These are phyloP conservation scores for Cebidichthys violaceus DNA, from an alignment of 2,113 vertebrate genomes.

Conservation along the genomic window DNA sequence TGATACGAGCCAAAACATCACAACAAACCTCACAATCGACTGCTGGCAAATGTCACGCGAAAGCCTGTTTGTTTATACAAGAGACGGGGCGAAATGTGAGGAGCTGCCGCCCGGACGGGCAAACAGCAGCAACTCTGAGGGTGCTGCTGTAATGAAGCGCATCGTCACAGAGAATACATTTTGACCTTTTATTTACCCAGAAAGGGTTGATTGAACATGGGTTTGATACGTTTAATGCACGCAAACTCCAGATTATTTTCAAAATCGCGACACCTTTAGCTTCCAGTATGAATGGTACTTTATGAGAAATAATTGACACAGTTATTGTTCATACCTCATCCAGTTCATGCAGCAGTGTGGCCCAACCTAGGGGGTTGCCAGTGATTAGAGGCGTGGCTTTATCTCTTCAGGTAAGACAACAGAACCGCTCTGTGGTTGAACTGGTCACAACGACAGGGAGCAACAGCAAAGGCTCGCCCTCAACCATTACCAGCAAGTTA, in stretches of 20 bases:
- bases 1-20: constrained; percentile 42
- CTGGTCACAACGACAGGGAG: background rate
- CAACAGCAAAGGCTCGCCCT: constrained; percentile 37
- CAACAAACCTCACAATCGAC: constrained; percentile 65
- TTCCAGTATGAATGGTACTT: background rate
- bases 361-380: background rate
- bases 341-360: too few relatives aligned
- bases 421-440: background rate
- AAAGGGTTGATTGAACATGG: constrained; percentile 43
- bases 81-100: constrained; percentile 29
- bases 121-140: constrained; percentile 39
- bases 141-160: constrained; percentile 49
- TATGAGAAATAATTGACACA: background rate
- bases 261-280: too few relatives aligned
- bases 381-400: background rate
- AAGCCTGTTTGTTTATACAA: constrained; percentile 51
- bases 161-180: constrained; percentile 61
- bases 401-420: background rate
- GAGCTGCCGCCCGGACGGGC: constrained; percentile 29
- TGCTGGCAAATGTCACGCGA: constrained; percentile 68
- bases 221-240: constrained; percentile 5
- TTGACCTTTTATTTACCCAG: constrained; percentile 55
- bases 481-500: constrained; percentile 59
- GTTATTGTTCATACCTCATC: background rate
- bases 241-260: too few relatives aligned